Conservation (phyloP, 2,888 invertebrate genomes). For the Drosophila mettleri region DNA sequence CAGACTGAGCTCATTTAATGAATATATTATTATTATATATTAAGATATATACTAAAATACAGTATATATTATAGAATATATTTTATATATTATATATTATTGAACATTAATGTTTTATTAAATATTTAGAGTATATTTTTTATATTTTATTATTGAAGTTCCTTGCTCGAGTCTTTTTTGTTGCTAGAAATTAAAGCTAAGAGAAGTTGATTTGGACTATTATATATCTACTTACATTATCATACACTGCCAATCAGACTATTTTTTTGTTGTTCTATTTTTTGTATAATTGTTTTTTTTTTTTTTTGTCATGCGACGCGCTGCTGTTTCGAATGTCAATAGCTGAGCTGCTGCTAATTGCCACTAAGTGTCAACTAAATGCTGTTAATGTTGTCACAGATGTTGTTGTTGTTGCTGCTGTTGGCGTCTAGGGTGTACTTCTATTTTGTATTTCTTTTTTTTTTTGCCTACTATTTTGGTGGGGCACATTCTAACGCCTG, state of each 20-base stretch:
- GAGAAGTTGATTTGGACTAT: neutral
- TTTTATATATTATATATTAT: neutral
- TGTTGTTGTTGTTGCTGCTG: conserved; percentile 7
- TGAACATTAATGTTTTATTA: neutral
- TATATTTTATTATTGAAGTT: no score
- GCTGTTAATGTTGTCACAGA: conserved; percentile 32
- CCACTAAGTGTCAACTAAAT: conserved; percentile 65
- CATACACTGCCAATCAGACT: conserved; percentile 21
- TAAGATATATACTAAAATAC: no score
- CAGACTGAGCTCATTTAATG: no score
- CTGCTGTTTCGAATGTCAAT: conserved; percentile 47
- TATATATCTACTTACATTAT: conserved; percentile 5
- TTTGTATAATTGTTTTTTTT: neutral
- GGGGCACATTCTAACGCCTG: conserved; percentile 74
- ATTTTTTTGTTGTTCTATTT: conserved; percentile 11
- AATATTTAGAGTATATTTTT: no score
- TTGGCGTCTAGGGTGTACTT: conserved; percentile 3
- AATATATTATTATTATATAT: no score
- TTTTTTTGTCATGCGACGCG: conserved; percentile 11
- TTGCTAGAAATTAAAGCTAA: neutral
- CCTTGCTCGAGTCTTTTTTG: conserved; percentile 47
- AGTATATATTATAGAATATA: no score
- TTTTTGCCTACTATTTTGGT: conserved; percentile 7
- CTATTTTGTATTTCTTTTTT: neutral
- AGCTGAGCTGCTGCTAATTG: conserved; percentile 56